phyloP scores from a whole-genome alignment of 2,797 vertebrate genomes.

The Gastrophryne carolinensis region DNA sequence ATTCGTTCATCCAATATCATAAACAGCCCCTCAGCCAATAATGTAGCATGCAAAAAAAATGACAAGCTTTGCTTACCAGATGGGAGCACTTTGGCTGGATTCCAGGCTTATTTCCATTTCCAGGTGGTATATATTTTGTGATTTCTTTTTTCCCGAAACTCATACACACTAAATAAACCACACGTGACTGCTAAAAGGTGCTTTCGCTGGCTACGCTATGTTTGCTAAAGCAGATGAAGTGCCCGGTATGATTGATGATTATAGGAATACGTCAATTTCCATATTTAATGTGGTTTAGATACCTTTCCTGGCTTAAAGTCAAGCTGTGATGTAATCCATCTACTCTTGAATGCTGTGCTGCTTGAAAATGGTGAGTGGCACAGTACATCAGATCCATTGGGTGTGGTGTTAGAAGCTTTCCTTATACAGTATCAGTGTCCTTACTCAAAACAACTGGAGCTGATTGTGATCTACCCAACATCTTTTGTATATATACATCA shows the following conservation, averaged over 20 bases:
- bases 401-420: too few relatives aligned
- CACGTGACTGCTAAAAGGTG: not conserved
- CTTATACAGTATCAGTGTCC: too few relatives aligned
- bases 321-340: not conserved
- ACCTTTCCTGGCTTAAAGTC: not conserved
- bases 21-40: not conserved
- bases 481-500: too few relatives aligned
- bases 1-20: conserved; percentile 15
- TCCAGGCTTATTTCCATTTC: not conserved
- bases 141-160: not conserved
- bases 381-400: too few relatives aligned
- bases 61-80: not conserved
- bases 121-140: conserved; percentile 2
- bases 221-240: not conserved
- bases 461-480: too few relatives aligned
- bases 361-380: too few relatives aligned
- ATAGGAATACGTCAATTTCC: conserved; percentile 6
- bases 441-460: too few relatives aligned
- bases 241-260: conserved; percentile 4
- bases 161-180: not conserved
- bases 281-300: conserved; percentile 3
- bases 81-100: not conserved
- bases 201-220: not conserved
- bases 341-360: too few relatives aligned
- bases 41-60: conserved; percentile 14